These are phyloP conservation scores for Cephus runcator DNA, from an alignment of 2,888 invertebrate genomes.

Conservation along the genomic window DNA sequence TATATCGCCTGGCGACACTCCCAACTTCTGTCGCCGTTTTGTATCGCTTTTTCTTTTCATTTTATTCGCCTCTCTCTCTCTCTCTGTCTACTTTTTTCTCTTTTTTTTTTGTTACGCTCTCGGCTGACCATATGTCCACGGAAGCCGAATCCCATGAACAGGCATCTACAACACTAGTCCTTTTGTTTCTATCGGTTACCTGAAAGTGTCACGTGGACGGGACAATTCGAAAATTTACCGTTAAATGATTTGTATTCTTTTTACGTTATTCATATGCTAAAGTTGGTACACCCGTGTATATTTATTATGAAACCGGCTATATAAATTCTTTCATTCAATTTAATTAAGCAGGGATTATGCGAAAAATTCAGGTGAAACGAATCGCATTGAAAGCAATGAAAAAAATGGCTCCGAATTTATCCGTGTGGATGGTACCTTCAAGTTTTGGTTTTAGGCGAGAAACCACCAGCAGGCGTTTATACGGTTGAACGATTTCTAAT, in stretches of 20 bases:
- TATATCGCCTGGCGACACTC: slow-evolving; percentile 65
- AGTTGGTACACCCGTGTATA: background rate
- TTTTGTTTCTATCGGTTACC: background rate
- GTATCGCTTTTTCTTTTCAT: slow-evolving; percentile 53
- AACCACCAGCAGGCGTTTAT: slow-evolving; percentile 27
- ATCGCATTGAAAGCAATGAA: background rate
- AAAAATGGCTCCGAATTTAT: background rate
- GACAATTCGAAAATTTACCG: background rate
- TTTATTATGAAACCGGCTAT: background rate
- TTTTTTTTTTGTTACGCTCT: slow-evolving; percentile 27
- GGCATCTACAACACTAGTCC: background rate
- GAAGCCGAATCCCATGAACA: slow-evolving; percentile 32
- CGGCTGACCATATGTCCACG: slow-evolving; percentile 59
- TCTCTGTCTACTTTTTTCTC: slow-evolving; percentile 28
- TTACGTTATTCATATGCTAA: background rate
- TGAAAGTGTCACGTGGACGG: background rate
- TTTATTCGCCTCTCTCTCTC: slow-evolving; percentile 21
- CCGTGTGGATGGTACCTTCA: background rate
- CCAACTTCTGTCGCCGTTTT: slow-evolving; percentile 66
- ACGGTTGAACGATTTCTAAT: slow-evolving; percentile 31
- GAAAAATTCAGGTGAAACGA: background rate
- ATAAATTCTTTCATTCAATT: background rate
- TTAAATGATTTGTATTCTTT: background rate
- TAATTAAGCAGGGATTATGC: background rate
- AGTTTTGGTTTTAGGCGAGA: background rate